Conservation (phyloP, 2,888 invertebrate genomes). For the Diadromus collaris region DNA sequence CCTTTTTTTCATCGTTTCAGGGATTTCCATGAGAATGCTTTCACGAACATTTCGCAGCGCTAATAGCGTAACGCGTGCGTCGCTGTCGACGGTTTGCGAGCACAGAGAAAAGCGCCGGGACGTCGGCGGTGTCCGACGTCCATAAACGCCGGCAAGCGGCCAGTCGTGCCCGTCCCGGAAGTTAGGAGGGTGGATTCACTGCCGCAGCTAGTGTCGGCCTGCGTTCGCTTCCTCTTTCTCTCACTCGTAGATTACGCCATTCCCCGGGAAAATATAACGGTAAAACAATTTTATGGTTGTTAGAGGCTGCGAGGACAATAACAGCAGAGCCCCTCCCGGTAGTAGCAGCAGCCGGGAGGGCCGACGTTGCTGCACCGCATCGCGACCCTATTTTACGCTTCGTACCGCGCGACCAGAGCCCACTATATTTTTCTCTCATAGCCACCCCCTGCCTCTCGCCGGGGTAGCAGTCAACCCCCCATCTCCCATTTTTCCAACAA, state of each 20-base stretch:
- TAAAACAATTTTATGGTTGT: conserved; percentile 59
- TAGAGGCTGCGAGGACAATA: conserved; percentile 58
- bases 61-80: conserved; percentile 49
- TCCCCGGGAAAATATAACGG: conserved; percentile 53
- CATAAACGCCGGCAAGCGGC: conserved; percentile 43
- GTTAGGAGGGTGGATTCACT: conserved; percentile 17
- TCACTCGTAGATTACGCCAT: conserved; percentile 39
- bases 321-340: conserved; percentile 28
- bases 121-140: conserved; percentile 42
- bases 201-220: conserved; percentile 11
- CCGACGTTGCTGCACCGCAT: conserved; percentile 41
- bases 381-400: conserved; percentile 52
- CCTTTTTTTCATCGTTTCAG: conserved; percentile 18
- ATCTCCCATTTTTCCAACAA: conserved; percentile 1
- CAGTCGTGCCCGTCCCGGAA: conserved; percentile 24
- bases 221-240: conserved; percentile 1
- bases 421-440: conserved; percentile 41
- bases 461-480: conserved; percentile 13
- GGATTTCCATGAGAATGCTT: conserved; percentile 46
- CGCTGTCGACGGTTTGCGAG: conserved; percentile 6
- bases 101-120: conserved; percentile 35
- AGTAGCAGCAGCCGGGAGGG: conserved; percentile 46
- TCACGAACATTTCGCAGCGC: conserved; percentile 42
- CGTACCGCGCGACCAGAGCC: conserved; percentile 27
- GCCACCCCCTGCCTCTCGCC: background rate